Percentiles rank a stretch among this genome's conserved stretches.
phyloP scores from a whole-genome alignment of 2,113 vertebrate species.

The Narcine bancroftii region DNA sequence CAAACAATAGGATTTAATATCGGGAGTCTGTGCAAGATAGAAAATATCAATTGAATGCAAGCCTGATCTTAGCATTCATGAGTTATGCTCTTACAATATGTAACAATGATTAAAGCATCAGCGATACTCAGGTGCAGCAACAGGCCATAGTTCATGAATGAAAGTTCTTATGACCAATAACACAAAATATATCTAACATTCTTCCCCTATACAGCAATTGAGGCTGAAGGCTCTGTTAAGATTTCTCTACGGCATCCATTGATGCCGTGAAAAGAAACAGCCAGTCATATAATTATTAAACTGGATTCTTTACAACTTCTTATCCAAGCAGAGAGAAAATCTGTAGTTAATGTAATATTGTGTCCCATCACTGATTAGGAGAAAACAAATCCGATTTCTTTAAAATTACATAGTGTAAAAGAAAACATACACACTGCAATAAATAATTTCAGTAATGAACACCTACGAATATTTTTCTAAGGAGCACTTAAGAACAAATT shows the following conservation, averaged over 20 bases:
- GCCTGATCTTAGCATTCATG: not conserved
- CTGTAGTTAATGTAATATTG: constrained; percentile 17
- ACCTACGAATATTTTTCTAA: not conserved
- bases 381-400: not conserved
- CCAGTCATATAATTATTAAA: constrained; percentile 16
- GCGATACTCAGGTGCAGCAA: not conserved
- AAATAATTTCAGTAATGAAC: not conserved
- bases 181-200: constrained; percentile 6
- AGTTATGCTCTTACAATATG: not conserved
- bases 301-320: constrained; percentile 20
- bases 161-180: not conserved
- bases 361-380: not conserved
- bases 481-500: not conserved
- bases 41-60: constrained; percentile 11
- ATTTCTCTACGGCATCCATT: constrained; percentile 16
- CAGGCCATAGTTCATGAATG: not conserved
- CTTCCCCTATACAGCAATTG: not conserved
- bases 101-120: constrained; percentile 5
- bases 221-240: not conserved
- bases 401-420: not conserved
- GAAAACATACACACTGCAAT: too few species aligned
- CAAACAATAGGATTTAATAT: not conserved
- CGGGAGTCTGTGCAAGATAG: not conserved
- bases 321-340: not conserved
- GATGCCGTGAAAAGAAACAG: constrained; percentile 23